phyloP scores from a whole-genome alignment of 2,113 vertebrate species.

The Labeo catla region DNA sequence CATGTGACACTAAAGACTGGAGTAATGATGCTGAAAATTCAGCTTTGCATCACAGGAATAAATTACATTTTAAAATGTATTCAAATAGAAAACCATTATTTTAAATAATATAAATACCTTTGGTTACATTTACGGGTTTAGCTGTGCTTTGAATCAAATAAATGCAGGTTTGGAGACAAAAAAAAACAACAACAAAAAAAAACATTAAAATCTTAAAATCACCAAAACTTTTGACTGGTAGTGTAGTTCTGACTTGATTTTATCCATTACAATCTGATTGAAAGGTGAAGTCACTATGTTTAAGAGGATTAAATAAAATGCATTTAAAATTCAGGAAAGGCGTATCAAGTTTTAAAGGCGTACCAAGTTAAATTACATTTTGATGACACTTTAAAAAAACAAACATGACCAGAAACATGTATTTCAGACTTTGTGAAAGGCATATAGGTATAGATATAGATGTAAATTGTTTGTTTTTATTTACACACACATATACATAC shows the following conservation, averaged over 20 bases:
- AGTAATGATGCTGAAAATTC: too few species aligned
- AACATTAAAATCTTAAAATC: too few species aligned
- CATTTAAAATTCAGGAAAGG: background rate
- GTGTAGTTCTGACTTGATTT: background rate
- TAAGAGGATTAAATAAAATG: background rate
- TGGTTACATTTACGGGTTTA: too few species aligned
- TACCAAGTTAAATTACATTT: background rate
- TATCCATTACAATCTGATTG: background rate
- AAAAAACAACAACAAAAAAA: too few species aligned
- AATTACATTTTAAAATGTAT: too few species aligned
- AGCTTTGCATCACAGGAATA: too few species aligned
- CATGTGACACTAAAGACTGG: too few species aligned
- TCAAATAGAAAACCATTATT: too few species aligned
- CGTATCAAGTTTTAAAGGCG: background rate
- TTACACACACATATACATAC: conserved; percentile 47
- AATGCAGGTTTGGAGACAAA: too few species aligned
- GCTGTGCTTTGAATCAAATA: too few species aligned
- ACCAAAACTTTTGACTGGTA: too few species aligned
- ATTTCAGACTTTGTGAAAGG: background rate
- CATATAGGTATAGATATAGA: background rate
- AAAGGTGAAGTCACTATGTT: background rate
- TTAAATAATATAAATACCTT: too few species aligned
- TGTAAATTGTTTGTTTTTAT: background rate
- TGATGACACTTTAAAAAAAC: background rate
- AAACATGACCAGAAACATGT: background rate